Evolutionary conservation across 2,113 vertebrate species (phyloP).

Genomic region (Triplophysa dalaica): DNA sequence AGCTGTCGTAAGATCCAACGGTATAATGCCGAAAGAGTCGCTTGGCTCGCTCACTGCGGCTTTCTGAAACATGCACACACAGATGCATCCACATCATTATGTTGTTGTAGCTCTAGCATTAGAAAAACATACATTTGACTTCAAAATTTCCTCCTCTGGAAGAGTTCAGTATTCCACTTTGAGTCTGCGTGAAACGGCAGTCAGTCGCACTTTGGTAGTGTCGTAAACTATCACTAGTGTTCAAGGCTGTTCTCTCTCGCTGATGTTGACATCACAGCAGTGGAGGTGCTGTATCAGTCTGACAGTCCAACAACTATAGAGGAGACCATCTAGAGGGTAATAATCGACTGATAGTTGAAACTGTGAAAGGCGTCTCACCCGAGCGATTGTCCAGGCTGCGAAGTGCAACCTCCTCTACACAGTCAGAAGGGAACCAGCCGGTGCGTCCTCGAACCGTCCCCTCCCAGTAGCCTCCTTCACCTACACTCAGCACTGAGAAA

Average conservation of each 20-base stretch:
- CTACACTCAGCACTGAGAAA: constrained; percentile 83
- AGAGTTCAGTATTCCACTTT: not conserved
- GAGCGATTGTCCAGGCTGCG: constrained; percentile 84
- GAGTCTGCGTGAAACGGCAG: constrained; percentile 32
- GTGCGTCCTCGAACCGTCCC: constrained; percentile 86
- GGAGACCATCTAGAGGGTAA: not conserved
- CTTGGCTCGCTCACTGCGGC: constrained; percentile 88
- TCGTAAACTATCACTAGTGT: constrained; percentile 36
- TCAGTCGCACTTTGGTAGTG: constrained; percentile 1
- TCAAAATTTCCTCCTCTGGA: constrained; percentile 7
- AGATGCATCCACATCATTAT: constrained; percentile 45
- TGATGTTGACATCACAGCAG: not conserved
- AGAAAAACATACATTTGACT: not conserved
- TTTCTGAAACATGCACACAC: constrained; percentile 77
- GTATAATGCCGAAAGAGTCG: constrained; percentile 91
- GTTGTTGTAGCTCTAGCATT: not conserved
- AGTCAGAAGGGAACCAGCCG: constrained; percentile 93
- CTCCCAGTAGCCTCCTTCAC: constrained; percentile 94
- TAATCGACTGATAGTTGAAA: not conserved
- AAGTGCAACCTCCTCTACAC: constrained; percentile 87
- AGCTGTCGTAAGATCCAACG: constrained; percentile 92
- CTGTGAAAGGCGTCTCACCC: constrained; percentile 69
- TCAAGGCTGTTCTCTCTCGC: constrained; percentile 25
- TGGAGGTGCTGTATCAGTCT: not conserved
- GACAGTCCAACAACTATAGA: constrained; percentile 2